Conservation (phyloP, 1,140 invertebrate species). For the Aphaenogaster rudis region DNA sequence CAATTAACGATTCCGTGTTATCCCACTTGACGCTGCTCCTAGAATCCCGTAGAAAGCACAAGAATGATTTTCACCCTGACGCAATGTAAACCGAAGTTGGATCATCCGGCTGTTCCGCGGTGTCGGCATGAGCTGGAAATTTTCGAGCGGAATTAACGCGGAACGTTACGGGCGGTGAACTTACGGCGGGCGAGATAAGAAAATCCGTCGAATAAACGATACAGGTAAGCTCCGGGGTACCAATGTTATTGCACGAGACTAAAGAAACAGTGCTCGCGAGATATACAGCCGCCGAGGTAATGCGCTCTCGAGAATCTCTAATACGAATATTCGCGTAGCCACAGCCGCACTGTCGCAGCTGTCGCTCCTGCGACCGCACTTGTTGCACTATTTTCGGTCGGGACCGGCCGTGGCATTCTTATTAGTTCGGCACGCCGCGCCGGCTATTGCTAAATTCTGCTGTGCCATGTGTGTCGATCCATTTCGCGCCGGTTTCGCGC, state of each 20-base stretch:
- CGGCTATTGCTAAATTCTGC: conserved; percentile 53
- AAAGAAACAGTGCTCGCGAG: conserved; percentile 44
- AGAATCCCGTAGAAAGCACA: neutral
- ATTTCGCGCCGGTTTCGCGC: conserved; percentile 35
- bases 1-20: neutral
- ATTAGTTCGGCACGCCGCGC: conserved; percentile 64
- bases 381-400: conserved; percentile 77
- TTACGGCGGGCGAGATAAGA: conserved; percentile 49
- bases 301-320: conserved; percentile 62
- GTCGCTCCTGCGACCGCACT: conserved; percentile 73
- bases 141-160: conserved; percentile 22
- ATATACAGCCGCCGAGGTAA: conserved; percentile 71
- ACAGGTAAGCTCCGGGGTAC: conserved; percentile 1
- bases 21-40: neutral
- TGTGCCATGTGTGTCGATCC: conserved; percentile 43
- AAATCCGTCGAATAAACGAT: conserved; percentile 64
- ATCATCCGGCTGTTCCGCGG: neutral
- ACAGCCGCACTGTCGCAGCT: conserved; percentile 51
- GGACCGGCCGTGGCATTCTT: conserved; percentile 57
- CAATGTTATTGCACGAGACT: conserved; percentile 17
- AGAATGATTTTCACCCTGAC: neutral
- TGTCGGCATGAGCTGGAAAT: neutral
- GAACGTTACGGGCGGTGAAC: neutral
- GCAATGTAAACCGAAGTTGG: neutral
- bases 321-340: conserved; percentile 47